phyloP scores from a whole-genome alignment of 30 jellyfish, hydroid and myxozoan genomes.

The Nemopilema nomurai region DNA sequence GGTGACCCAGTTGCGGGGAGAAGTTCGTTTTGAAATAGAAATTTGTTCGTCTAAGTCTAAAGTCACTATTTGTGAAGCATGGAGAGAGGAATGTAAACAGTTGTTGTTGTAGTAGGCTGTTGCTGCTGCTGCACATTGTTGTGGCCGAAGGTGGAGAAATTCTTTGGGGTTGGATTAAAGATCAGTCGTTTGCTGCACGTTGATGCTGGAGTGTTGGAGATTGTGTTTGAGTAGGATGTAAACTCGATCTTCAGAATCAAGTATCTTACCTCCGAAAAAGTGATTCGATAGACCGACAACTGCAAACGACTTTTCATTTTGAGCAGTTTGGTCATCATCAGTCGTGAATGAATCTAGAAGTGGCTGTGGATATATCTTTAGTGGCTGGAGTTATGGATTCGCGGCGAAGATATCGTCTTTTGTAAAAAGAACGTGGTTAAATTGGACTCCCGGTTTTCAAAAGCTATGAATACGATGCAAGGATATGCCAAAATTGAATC shows the following conservation, averaged over 20 bases:
- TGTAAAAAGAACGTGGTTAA: neutral
- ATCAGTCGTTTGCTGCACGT: too few species aligned
- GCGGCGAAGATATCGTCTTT: neutral
- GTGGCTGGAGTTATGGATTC: too few species aligned
- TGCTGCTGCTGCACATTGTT: neutral
- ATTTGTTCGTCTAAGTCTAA: too few species aligned
- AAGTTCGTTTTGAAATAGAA: too few species aligned
- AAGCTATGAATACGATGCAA: slow-evolving; percentile 17
- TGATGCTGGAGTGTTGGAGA: too few species aligned
- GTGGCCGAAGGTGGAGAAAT: neutral
- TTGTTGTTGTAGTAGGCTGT: neutral
- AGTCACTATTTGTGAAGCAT: too few species aligned
- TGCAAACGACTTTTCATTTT: neutral
- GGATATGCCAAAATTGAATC: slow-evolving; percentile 34
- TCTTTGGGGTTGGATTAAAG: neutral
- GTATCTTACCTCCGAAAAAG: too few species aligned
- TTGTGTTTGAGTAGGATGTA: neutral
- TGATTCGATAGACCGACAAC: neutral
- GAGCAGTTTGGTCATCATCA: neutral
- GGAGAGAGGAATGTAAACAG: too few species aligned
- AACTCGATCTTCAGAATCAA: too few species aligned
- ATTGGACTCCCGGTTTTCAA: neutral
- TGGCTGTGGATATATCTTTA: neutral
- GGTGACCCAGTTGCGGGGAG: too few species aligned
- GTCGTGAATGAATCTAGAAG: neutral